A percentile compares a stretch with the other conserved stretches of the same genome.
Evolutionary conservation across 1,140 invertebrate genomes (phyloP).

Genomic region (Lordiphosa collinella): DNA sequence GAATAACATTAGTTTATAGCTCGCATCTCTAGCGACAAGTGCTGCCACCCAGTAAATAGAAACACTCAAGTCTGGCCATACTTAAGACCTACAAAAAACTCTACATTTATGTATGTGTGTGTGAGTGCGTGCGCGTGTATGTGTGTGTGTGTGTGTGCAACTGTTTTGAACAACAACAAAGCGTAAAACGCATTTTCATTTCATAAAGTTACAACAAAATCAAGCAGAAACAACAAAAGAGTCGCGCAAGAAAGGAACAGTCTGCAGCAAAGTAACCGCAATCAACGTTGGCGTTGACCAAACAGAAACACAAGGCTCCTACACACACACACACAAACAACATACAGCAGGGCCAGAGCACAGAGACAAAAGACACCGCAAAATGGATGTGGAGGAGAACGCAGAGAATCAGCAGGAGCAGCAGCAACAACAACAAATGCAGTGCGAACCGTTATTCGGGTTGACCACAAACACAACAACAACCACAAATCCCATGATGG

Average conservation of each 20-base stretch:
- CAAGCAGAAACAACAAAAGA: conserved; percentile 18
- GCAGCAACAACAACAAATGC: conserved; percentile 46
- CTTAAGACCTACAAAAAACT: too few relatives aligned
- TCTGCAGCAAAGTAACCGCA: not conserved
- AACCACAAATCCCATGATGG: conserved; percentile 68
- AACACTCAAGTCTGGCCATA: too few relatives aligned
- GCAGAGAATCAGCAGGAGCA: conserved; percentile 40
- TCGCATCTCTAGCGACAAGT: too few relatives aligned
- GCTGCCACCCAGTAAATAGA: too few relatives aligned
- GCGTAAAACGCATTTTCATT: conserved; percentile 49
- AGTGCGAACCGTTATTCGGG: conserved; percentile 61
- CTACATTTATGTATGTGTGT: not conserved
- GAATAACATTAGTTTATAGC: too few relatives aligned
- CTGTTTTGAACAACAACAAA: conserved; percentile 40
- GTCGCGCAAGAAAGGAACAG: not conserved
- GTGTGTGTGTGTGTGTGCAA: conserved; percentile 24
- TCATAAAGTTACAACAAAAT: conserved; percentile 27
- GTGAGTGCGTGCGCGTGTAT: conserved; percentile 5
- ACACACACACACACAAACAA: not conserved
- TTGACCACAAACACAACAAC: conserved; percentile 55
- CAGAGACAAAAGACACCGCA: conserved; percentile 12
- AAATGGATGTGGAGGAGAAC: conserved; percentile 67
- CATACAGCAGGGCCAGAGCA: not conserved
- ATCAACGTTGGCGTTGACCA: not conserved
- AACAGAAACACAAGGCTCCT: conserved; percentile 1